Conservation (phyloP, 1,140 invertebrate species). For the Anoplophora glabripennis region DNA sequence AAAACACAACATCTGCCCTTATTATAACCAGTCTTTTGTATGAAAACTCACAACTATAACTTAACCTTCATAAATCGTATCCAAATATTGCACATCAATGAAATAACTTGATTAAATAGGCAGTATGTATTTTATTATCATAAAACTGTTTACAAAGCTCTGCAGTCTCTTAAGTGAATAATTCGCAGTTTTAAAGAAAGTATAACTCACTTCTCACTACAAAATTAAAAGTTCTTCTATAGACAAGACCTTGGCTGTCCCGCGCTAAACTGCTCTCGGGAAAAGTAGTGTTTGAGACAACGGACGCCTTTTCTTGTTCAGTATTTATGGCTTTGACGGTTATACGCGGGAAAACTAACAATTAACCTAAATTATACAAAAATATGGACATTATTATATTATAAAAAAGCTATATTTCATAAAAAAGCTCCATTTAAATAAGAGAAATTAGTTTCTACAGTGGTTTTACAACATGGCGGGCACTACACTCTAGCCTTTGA, state of each 20-base stretch:
- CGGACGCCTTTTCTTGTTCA: constrained; percentile 37
- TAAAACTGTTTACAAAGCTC: too few species aligned
- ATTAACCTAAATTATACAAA: constrained; percentile 37
- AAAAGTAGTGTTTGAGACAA: constrained; percentile 30
- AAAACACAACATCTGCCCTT: too few species aligned
- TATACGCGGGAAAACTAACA: constrained; percentile 44
- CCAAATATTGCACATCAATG: too few species aligned
- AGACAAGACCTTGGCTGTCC: constrained; percentile 33
- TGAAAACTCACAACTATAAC: too few species aligned
- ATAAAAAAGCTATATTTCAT: constrained; percentile 19
- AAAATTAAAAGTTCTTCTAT: too few species aligned
- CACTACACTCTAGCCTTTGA: constrained; percentile 39
- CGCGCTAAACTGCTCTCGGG: constrained; percentile 28
- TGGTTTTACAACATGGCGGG: constrained; percentile 48
- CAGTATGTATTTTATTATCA: too few species aligned
- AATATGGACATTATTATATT: constrained; percentile 33
- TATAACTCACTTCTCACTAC: too few species aligned
- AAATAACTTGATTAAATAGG: too few species aligned
- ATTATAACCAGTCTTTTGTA: too few species aligned
- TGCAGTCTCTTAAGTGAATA: too few species aligned
- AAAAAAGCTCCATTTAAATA: constrained; percentile 8
- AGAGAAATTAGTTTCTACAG: constrained; percentile 28
- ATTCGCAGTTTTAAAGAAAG: too few species aligned
- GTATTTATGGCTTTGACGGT: constrained; percentile 38
- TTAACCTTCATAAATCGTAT: too few species aligned